Percentiles rank a stretch among this genome's conserved stretches.
Conservation (phyloP, 2,888 invertebrate species). For the Hetaerina titia region DNA sequence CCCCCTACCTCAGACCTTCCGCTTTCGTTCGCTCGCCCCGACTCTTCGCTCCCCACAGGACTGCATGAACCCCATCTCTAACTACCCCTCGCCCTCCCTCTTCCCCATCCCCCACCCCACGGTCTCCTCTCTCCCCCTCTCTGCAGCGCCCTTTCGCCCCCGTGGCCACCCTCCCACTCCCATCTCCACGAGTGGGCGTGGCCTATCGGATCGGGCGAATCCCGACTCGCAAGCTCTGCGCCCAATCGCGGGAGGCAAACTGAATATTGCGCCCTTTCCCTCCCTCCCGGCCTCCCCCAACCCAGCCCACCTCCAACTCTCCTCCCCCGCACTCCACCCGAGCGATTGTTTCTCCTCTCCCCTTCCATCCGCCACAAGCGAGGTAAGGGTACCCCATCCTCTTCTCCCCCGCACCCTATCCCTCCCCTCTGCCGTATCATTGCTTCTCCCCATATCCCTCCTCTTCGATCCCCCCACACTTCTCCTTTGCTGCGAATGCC, state of each 20-base stretch:
- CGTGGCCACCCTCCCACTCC: background rate
- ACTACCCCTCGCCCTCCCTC: background rate
- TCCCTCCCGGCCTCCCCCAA: background rate
- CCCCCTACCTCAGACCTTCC: background rate
- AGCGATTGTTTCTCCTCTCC: background rate
- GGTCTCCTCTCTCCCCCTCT: background rate
- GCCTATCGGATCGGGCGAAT: constrained; percentile 49
- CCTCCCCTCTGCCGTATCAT: background rate
- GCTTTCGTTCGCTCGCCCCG: background rate
- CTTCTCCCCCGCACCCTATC: background rate
- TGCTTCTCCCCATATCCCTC: background rate
- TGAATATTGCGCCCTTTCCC: background rate
- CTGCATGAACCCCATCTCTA: background rate
- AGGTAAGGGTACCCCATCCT: background rate
- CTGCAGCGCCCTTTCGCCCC: constrained; percentile 1
- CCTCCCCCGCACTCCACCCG: background rate
- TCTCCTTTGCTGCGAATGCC: background rate
- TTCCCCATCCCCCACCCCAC: background rate
- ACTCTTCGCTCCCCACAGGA: background rate
- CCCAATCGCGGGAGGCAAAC: constrained; percentile 43
- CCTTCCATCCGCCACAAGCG: background rate
- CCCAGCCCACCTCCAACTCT: background rate
- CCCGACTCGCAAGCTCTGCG: constrained; percentile 37
- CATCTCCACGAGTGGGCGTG: constrained; percentile 17
- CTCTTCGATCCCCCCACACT: background rate